phyloP scores from a whole-genome alignment of 2,797 vertebrate species.

The Balearica regulorum region DNA sequence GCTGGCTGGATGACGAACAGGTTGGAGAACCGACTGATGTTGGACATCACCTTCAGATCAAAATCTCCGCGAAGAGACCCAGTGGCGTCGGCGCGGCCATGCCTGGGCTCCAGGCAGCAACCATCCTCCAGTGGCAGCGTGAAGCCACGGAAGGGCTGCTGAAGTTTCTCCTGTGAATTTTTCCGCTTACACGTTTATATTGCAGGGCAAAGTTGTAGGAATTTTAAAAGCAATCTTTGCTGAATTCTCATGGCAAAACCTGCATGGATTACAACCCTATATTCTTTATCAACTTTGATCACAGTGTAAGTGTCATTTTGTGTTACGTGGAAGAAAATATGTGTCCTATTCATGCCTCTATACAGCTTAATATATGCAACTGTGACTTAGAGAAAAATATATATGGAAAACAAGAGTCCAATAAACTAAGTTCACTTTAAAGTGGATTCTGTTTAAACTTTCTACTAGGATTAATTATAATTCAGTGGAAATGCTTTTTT shows the following conservation, averaged over 20 bases:
- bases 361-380: neutral
- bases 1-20: neutral
- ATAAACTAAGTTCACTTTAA: slow-evolving; percentile 10
- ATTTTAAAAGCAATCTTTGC: neutral
- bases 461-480: neutral
- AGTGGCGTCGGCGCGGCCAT: accelerated
- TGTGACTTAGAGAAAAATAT: neutral
- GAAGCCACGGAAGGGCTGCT: neutral
- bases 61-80: neutral
- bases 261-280: neutral
- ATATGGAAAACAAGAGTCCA: neutral
- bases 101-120: neutral
- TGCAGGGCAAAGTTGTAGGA: neutral
- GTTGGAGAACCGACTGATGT: neutral
- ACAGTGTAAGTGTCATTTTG: neutral
- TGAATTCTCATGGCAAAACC: neutral
- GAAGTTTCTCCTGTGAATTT: neutral
- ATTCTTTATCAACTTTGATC: neutral
- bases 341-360: neutral
- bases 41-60: neutral
- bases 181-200: neutral
- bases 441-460: neutral
- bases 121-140: no score
- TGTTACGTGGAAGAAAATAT: neutral
- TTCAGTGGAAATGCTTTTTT: slow-evolving; percentile 22